Percentiles rank a stretch among this genome's conserved stretches.
These are phyloP conservation scores for Dynastes maya DNA, from an alignment of 2,888 invertebrate genomes.

Conservation along the genomic window DNA sequence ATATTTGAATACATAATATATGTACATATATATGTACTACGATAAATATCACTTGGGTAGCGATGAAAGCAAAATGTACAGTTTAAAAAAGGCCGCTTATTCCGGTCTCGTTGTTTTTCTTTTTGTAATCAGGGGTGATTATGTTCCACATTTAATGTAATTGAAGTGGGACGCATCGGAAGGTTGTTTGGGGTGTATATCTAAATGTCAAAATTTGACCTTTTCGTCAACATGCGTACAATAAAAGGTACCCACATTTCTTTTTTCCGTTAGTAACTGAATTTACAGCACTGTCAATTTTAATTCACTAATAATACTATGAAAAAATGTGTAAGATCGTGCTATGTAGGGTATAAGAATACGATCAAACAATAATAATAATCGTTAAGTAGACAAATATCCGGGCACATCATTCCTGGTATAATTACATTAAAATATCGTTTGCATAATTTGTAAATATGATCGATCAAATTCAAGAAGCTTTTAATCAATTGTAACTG, in stretches of 20 bases:
- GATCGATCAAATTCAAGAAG: slow-evolving; percentile 38
- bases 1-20: too few relatives aligned
- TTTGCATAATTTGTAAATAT: slow-evolving; percentile 36
- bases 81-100: background rate
- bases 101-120: background rate
- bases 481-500: slow-evolving; percentile 70
- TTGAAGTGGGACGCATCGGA: slow-evolving; percentile 39
- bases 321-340: slow-evolving; percentile 17
- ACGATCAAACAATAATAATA: slow-evolving; percentile 32
- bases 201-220: slow-evolving; percentile 60
- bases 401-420: background rate
- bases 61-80: background rate
- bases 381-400: background rate
- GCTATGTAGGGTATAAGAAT: slow-evolving; percentile 5
- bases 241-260: background rate
- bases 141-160: slow-evolving; percentile 49
- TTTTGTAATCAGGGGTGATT: slow-evolving; percentile 26
- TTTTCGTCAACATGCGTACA: slow-evolving; percentile 52
- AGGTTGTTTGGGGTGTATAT: slow-evolving; percentile 30
- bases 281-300: background rate
- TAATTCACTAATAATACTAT: background rate
- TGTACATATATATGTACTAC: too few relatives aligned
- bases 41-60: too few relatives aligned
- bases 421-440: slow-evolving; percentile 40
- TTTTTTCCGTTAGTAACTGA: background rate